phyloP scores from a whole-genome alignment of 2,113 vertebrate species.

The Callipepla californica region DNA sequence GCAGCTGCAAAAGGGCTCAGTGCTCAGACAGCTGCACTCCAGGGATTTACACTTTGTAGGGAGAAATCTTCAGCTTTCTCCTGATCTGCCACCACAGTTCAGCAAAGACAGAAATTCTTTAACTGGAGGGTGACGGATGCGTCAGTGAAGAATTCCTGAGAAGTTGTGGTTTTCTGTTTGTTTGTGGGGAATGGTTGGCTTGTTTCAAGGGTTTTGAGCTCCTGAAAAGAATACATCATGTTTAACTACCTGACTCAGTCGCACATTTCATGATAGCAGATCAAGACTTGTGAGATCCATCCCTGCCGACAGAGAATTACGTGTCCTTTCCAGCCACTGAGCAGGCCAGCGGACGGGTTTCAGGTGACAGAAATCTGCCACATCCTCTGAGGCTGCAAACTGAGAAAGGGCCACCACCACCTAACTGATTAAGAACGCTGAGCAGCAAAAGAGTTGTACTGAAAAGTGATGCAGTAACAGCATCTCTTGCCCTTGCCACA shows the following conservation, averaged over 20 bases:
- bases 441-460: neutral
- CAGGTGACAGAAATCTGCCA: neutral
- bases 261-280: neutral
- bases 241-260: fast-evolving
- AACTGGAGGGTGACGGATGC: neutral
- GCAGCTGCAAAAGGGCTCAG: neutral
- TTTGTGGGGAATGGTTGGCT: neutral
- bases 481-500: neutral
- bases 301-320: neutral
- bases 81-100: neutral
- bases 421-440: neutral
- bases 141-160: neutral
- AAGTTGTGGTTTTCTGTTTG: neutral
- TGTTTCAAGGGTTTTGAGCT: neutral
- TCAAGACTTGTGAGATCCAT: neutral
- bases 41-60: fast-evolving
- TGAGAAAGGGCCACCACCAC: neutral
- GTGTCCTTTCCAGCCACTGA: neutral
- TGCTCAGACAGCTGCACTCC: neutral
- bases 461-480: neutral
- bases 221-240: neutral
- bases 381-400: neutral
- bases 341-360: fast-evolving
- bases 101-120: neutral
- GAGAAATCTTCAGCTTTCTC: neutral